A percentile compares a stretch with the other conserved stretches of the same genome.
phyloP scores from a whole-genome alignment of 92 coral and sea anemone genomes.

The Phymanthus crucifer region DNA sequence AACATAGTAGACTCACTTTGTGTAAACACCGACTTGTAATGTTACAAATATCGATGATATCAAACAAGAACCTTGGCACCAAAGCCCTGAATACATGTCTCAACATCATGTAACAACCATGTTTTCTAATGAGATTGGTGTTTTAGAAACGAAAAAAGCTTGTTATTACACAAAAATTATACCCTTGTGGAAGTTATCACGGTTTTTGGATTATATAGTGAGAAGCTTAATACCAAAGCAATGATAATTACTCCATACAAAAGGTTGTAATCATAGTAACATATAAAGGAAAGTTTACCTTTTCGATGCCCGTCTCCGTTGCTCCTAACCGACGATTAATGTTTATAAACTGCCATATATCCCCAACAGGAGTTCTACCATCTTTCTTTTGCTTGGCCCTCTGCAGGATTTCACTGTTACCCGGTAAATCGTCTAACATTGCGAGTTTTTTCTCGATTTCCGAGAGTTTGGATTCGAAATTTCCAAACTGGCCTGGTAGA shows the following conservation, averaged over 20 bases:
- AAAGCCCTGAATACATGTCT: not conserved
- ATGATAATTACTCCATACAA: constrained; percentile 20
- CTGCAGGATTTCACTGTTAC: constrained; percentile 80
- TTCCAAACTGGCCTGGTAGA: constrained; percentile 41
- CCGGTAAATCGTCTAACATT: constrained; percentile 85
- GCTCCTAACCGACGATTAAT: constrained; percentile 93
- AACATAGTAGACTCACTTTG: constrained; percentile 8
- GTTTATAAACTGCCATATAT: constrained; percentile 98
- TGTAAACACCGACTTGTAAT: constrained; percentile 14
- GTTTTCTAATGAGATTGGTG: not conserved
- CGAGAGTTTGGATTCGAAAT: constrained; percentile 76
- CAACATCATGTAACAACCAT: not conserved
- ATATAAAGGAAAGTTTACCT: constrained; percentile 55
- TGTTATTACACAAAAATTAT: not conserved
- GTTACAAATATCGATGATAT: constrained; percentile 15
- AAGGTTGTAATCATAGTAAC: constrained; percentile 23
- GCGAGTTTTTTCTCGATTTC: constrained; percentile 77
- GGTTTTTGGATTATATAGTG: not conserved
- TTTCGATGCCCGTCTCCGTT: constrained; percentile 92
- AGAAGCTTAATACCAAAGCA: constrained; percentile 13
- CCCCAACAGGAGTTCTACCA: constrained; percentile 82
- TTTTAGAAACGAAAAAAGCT: not conserved
- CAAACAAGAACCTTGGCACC: not conserved
- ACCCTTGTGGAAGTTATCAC: not conserved
- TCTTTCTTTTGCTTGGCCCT: constrained; percentile 79